Percentiles rank a stretch among this genome's conserved stretches.
phyloP scores from a whole-genome alignment of 2,113 vertebrate genomes.

The Psephotus haematonotus region DNA sequence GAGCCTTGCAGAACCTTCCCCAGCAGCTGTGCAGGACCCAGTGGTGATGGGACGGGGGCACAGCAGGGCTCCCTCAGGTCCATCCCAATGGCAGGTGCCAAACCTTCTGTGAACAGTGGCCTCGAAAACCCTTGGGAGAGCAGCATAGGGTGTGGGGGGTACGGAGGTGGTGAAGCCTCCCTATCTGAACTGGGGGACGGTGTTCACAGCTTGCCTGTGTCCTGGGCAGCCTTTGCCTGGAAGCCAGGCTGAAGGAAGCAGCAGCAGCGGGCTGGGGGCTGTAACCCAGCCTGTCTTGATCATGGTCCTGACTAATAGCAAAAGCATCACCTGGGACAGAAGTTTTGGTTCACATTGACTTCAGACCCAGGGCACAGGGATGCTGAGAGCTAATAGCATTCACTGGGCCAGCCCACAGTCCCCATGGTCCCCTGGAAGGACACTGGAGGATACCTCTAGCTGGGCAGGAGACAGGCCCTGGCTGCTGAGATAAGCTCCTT shows the following conservation, averaged over 20 bases:
- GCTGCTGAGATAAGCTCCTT: not conserved
- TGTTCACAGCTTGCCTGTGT: not conserved
- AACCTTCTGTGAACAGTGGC: accelerated
- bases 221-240: not conserved
- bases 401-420: not conserved
- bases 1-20: not conserved
- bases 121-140: not conserved
- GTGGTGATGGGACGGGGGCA: accelerated
- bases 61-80: not conserved
- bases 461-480: not conserved
- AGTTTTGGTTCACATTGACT: not conserved
- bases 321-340: not conserved
- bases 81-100: not conserved
- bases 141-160: accelerated
- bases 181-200: not conserved
- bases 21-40: not conserved
- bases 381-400: not conserved
- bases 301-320: not conserved
- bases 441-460: not conserved
- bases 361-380: not conserved
- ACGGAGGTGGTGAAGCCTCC: not conserved
- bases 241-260: not conserved
- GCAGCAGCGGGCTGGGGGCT: not conserved
- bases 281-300: not conserved
- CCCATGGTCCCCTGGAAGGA: not conserved